Base-by-base conservation (phyloP, 1,140 invertebrate genomes). In the Aricia agestis region DNA sequence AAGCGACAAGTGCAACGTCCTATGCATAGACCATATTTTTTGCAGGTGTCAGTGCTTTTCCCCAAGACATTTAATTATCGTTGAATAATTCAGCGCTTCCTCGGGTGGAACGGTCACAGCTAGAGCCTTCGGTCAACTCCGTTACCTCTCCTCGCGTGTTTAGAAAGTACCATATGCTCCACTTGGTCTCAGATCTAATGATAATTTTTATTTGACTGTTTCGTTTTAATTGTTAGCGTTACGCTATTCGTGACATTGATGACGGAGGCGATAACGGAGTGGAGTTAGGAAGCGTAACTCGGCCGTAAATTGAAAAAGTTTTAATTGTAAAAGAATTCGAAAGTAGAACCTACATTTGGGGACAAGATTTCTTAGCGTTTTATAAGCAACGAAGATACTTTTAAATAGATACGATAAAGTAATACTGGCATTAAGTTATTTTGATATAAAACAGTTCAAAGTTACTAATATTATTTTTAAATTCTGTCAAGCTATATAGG, bases 21-120 rank as follows among this genome's bases (percentile, higher is more conserved):
- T 52, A 1, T 52, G 45, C 45, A 52, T 52, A 52, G 45, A 52
- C 7, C 10, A 52, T 52, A 52, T 52, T 52, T 52, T 52, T 52
- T 52, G 45, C 85, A 82, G 83, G 83, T 87, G 85, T 84, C 84
- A 82, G 81, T 78, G 68, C 71, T 89, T 89, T 87, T 89, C 86
- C 77, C 78, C 78, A 87, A 89, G 87, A 89, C 87, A 85, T 86
- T 85, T 89, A 89, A 89, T 89, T 87, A 85, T 76, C 84, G 76
- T 85, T 87, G 85, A 87, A 87, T 87, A 77, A 87, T 86, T 87
- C 85, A 87, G 72, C 72, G 82, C 80, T 67, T 68, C 81, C 75
- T 58, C 73, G 72, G 72, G 11, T 80, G 85, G 83, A 86, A 86
- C 85, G 83, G 85, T 84, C 85, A 86, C 84, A 86, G 78, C 73